A percentile compares a stretch with the other conserved stretches of the same genome.
phyloP scores from a whole-genome alignment of 2,797 vertebrate genomes.

The Girardinus metallicus region DNA sequence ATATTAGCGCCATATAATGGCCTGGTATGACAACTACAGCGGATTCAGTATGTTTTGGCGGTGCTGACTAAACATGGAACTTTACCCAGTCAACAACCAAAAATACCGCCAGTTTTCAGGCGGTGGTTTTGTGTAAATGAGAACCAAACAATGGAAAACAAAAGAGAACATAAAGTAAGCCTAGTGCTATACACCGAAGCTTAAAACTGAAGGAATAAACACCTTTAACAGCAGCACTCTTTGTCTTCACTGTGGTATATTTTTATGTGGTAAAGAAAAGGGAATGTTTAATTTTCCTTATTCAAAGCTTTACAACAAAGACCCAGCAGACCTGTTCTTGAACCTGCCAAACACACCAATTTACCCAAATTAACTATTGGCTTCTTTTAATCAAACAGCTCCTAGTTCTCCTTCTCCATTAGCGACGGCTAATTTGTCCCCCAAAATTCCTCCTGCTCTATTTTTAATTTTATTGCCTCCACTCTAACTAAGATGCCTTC shows the following conservation, averaged over 20 bases:
- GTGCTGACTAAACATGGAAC: too few species aligned
- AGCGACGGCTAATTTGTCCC: slow-evolving; percentile 76
- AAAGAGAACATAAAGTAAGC: slow-evolving; percentile 3
- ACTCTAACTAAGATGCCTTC: slow-evolving; percentile 60
- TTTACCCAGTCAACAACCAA: too few species aligned
- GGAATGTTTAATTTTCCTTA: slow-evolving; percentile 46
- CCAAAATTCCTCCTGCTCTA: slow-evolving; percentile 68
- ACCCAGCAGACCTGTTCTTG: slow-evolving; percentile 52
- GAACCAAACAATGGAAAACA: not conserved
- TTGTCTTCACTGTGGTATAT: slow-evolving; percentile 33
- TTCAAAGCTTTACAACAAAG: slow-evolving; percentile 36
- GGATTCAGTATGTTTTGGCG: too few species aligned
- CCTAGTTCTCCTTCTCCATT: slow-evolving; percentile 65
- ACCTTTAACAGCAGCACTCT: slow-evolving; percentile 23
- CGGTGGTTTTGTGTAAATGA: not conserved
- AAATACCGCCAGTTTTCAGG: too few species aligned
- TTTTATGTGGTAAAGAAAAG: slow-evolving; percentile 50
- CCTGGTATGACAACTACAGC: too few species aligned
- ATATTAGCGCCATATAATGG: too few species aligned
- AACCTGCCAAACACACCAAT: slow-evolving; percentile 67
- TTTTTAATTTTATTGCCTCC: slow-evolving; percentile 77
- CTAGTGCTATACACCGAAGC: slow-evolving; percentile 25
- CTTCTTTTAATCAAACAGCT: slow-evolving; percentile 60
- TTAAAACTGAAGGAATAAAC: slow-evolving; percentile 37
- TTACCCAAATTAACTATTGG: slow-evolving; percentile 72